Conservation (phyloP, 2,113 vertebrate species). For the Tinamus guttatus region DNA sequence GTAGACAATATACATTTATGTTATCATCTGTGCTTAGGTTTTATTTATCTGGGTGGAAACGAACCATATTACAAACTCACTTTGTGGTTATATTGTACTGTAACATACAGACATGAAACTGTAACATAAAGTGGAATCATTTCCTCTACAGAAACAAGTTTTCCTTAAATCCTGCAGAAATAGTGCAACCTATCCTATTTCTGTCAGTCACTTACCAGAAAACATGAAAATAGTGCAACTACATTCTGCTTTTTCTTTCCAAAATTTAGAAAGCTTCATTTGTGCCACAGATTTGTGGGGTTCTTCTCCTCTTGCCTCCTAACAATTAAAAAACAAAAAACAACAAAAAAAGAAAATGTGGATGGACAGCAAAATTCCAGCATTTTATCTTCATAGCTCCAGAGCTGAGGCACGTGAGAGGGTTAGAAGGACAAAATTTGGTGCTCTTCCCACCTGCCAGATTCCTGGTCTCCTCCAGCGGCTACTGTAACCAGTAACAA, state of each 20-base stretch:
- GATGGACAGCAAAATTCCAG: background rate
- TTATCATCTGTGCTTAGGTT: background rate
- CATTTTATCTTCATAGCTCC: background rate
- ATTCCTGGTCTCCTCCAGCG: background rate
- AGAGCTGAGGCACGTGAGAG: background rate
- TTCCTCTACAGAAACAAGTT: background rate
- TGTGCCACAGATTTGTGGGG: background rate
- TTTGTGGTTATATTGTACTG: background rate
- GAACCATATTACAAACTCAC: background rate
- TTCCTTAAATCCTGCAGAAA: background rate
- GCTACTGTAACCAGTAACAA: background rate
- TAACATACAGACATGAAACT: background rate
- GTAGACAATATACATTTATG: background rate
- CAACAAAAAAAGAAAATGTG: no score
- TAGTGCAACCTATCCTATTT: background rate
- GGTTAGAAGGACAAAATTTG: background rate
- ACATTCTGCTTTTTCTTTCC: background rate
- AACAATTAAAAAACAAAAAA: background rate
- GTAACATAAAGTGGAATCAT: background rate
- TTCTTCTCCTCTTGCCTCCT: background rate
- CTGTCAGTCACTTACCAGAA: background rate
- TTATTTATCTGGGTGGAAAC: background rate
- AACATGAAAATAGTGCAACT: background rate
- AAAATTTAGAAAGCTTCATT: background rate
- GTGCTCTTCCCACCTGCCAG: background rate